A percentile compares a stretch with the other conserved stretches of the same genome.
These are phyloP conservation scores for Amphiprion ocellaris DNA, from an alignment of 2,113 vertebrate genomes.

Conservation along the genomic window DNA sequence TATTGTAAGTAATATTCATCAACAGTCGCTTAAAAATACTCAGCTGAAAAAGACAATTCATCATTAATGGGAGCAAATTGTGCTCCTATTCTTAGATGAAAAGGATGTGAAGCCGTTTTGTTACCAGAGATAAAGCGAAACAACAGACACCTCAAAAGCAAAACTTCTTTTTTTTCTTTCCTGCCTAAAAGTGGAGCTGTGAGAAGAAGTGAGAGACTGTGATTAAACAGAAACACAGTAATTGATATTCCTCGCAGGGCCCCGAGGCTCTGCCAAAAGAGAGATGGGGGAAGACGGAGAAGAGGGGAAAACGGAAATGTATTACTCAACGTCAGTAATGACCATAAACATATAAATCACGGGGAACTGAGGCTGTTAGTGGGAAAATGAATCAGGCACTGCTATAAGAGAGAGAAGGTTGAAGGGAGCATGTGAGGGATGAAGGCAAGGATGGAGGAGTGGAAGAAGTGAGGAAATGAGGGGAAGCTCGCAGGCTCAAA, in stretches of 20 bases:
- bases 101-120: not conserved
- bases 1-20: not conserved
- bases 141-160: constrained; percentile 36
- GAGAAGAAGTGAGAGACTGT: constrained; percentile 51
- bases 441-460: constrained; percentile 44
- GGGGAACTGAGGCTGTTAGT: constrained; percentile 63
- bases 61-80: constrained; percentile 30
- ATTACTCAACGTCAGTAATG: constrained; percentile 86
- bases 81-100: not conserved
- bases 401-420: constrained; percentile 34
- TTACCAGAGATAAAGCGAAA: constrained; percentile 27
- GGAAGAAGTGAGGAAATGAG: constrained; percentile 50
- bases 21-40: constrained; percentile 8
- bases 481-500: constrained; percentile 28
- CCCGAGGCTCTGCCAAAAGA: constrained; percentile 73
- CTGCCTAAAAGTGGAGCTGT: constrained; percentile 30
- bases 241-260: constrained; percentile 84
- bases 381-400: constrained; percentile 76
- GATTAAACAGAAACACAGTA: constrained; percentile 79
- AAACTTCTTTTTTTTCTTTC: constrained; percentile 26
- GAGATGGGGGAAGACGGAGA: constrained; percentile 66
- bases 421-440: constrained; percentile 52
- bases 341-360: constrained; percentile 89
- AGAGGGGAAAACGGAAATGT: constrained; percentile 73
- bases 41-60: not conserved